Conservation (phyloP, 1,140 invertebrate genomes). For the Eciton burchellii region DNA sequence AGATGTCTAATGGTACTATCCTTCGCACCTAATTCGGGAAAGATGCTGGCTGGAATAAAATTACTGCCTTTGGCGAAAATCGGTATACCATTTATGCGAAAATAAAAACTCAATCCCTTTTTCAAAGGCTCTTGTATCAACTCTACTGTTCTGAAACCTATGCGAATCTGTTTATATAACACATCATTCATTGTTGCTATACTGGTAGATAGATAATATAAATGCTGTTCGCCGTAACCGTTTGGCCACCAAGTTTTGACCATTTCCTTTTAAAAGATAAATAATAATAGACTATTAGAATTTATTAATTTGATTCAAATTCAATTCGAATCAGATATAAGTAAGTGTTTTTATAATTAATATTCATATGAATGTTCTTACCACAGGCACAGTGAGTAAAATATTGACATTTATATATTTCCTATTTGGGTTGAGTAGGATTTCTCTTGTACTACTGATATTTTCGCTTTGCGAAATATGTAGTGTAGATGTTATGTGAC, state of each 20-base stretch:
- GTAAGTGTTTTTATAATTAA: neutral
- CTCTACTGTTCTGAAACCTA: conserved; percentile 96
- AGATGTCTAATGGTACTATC: conserved; percentile 86
- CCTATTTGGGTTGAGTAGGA: conserved; percentile 67
- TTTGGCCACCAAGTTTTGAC: conserved; percentile 97
- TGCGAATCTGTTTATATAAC: conserved; percentile 79
- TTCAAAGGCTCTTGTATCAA: conserved; percentile 89
- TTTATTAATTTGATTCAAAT: neutral
- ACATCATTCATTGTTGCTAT: conserved; percentile 80
- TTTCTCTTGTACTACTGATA: conserved; percentile 45
- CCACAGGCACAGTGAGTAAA: conserved; percentile 78
- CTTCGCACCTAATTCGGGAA: conserved; percentile 91
- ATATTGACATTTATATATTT: conserved; percentile 83
- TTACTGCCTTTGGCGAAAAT: conserved; percentile 99
- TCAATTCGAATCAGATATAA: too few species aligned
- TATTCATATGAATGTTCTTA: conserved; percentile 64
- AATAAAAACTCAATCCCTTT: conserved; percentile 94
- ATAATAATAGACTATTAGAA: conserved; percentile 1
- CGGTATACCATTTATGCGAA: conserved; percentile 93
- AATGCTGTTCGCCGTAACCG: conserved; percentile 93
- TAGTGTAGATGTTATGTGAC: conserved; percentile 42
- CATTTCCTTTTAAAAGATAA: conserved; percentile 78
- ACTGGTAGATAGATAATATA: conserved; percentile 90
- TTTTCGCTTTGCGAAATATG: conserved; percentile 19
- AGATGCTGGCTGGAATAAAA: conserved; percentile 96